Percentiles rank a stretch among this genome's conserved stretches.
phyloP scores from a whole-genome alignment of 2,113 vertebrate species.

The Phoenicopterus ruber region DNA sequence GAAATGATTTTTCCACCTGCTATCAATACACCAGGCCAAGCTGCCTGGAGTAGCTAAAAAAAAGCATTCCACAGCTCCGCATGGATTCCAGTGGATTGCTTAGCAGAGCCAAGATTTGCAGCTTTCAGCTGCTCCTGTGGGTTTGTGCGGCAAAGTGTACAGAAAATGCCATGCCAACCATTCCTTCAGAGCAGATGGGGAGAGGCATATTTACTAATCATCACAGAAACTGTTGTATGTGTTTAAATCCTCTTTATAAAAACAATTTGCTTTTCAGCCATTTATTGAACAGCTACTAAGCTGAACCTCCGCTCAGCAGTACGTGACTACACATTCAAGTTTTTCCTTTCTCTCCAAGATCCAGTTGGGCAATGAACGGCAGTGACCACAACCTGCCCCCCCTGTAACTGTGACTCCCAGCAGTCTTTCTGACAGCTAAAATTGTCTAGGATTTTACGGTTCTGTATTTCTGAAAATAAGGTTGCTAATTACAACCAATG shows the following conservation, averaged over 20 bases:
- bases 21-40: neutral
- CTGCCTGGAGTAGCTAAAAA: neutral
- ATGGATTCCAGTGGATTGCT: constrained; percentile 24
- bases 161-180: constrained; percentile 23
- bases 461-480: neutral
- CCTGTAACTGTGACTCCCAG: neutral
- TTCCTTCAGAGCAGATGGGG: constrained; percentile 33
- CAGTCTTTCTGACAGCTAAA: neutral
- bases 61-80: neutral
- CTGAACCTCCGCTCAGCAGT: neutral
- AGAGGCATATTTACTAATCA: neutral
- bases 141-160: constrained; percentile 9
- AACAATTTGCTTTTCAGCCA: neutral
- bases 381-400: neutral
- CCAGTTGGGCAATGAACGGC: neutral
- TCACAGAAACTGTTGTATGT: neutral
- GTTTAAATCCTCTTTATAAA: neutral
- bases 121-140: constrained; percentile 36
- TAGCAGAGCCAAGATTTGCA: constrained; percentile 32
- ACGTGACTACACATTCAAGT: neutral
- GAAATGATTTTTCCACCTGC: constrained; percentile 29
- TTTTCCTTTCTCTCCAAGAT: neutral
- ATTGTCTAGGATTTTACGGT: neutral
- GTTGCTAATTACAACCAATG: neutral
- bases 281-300: neutral